phyloP scores from a whole-genome alignment of 2,888 invertebrate genomes.

The Drosophila kanekoi region DNA sequence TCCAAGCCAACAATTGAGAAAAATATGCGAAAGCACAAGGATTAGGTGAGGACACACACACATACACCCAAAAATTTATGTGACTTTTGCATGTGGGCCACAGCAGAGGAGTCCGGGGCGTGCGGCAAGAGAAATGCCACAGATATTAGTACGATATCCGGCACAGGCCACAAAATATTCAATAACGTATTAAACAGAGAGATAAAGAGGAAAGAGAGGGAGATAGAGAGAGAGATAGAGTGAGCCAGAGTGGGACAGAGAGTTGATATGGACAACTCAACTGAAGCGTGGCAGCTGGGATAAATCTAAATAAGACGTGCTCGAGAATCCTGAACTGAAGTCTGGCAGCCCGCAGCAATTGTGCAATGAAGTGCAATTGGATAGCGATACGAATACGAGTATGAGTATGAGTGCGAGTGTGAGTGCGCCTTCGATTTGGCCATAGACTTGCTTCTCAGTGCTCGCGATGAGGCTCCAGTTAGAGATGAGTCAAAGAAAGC shows the following conservation, averaged over 20 bases:
- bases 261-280: slow-evolving; percentile 72
- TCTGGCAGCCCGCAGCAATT: slow-evolving; percentile 50
- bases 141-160: slow-evolving; percentile 77
- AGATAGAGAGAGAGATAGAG: slow-evolving; percentile 1
- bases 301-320: slow-evolving; percentile 80
- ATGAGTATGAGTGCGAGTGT: background rate
- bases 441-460: slow-evolving; percentile 12
- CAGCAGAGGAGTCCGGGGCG: slow-evolving; percentile 1
- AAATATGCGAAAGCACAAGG: slow-evolving; percentile 73
- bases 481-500: background rate
- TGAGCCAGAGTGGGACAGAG: background rate
- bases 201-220: slow-evolving; percentile 12
- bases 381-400: slow-evolving; percentile 48
- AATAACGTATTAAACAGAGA: slow-evolving; percentile 72
- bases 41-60: slow-evolving; percentile 59
- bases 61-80: slow-evolving; percentile 59
- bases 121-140: slow-evolving; percentile 33
- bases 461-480: slow-evolving; percentile 6
- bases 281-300: slow-evolving; percentile 74
- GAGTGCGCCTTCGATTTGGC: slow-evolving; percentile 2
- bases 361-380: slow-evolving; percentile 77
- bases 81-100: slow-evolving; percentile 71
- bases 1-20: slow-evolving; percentile 67
- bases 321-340: slow-evolving; percentile 32
- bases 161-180: slow-evolving; percentile 74